Evolutionary conservation across 2,888 invertebrate species (phyloP).

Genomic region (Eurytoma californica): DNA sequence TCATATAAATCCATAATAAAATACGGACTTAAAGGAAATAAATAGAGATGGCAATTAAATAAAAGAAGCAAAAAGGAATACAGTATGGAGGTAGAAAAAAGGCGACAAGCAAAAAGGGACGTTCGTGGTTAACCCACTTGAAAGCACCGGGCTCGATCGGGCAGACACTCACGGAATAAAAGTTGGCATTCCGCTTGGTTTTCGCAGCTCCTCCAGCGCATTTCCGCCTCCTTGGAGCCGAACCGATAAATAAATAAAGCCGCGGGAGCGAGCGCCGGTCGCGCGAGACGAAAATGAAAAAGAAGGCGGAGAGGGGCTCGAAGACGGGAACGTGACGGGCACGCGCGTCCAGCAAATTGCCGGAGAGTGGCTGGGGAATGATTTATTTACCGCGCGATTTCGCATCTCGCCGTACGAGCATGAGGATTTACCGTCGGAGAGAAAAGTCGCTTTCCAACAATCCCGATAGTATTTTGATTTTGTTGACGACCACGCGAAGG

Average conservation of each 20-base stretch:
- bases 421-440: background rate
- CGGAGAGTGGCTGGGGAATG: constrained; percentile 18
- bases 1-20: too few species aligned
- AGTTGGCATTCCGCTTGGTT: constrained; percentile 50
- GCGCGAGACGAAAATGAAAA: background rate
- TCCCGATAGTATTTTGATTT: too few species aligned
- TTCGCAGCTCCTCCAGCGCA: background rate
- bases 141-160: constrained; percentile 53
- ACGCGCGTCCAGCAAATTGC: constrained; percentile 17
- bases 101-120: background rate
- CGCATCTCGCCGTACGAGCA: background rate
- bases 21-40: background rate
- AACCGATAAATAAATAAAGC: constrained; percentile 39
- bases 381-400: constrained; percentile 43
- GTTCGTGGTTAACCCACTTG: constrained; percentile 56
- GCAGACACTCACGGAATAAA: constrained; percentile 49
- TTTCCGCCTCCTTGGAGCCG: background rate
- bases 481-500: too few species aligned
- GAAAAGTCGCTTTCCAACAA: background rate
- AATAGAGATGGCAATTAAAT: background rate
- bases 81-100: background rate
- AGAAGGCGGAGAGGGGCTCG: background rate
- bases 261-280: background rate
- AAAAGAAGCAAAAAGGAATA: background rate
- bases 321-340: constrained; percentile 25